These are phyloP conservation scores for Lochmaea capreae DNA, from an alignment of 2,888 invertebrate species.

Conservation along the genomic window DNA sequence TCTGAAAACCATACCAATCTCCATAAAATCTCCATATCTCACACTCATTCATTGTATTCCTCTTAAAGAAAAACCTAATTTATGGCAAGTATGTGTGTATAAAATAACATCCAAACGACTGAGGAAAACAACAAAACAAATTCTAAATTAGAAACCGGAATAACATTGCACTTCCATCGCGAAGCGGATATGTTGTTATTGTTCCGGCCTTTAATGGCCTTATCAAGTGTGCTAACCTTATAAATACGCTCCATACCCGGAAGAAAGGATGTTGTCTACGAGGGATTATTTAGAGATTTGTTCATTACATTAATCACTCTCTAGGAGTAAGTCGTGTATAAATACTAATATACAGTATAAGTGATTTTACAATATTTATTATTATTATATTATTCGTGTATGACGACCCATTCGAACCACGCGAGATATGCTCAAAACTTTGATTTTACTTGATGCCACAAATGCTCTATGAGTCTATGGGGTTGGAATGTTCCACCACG, in stretches of 20 bases:
- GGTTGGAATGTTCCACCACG: too few relatives aligned
- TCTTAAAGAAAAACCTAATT: conserved; percentile 35
- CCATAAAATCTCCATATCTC: conserved; percentile 36
- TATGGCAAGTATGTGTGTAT: conserved; percentile 33
- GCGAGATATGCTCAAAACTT: too few relatives aligned
- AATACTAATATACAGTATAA: too few relatives aligned
- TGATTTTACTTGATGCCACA: too few relatives aligned
- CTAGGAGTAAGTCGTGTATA: too few relatives aligned
- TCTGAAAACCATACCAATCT: conserved; percentile 5
- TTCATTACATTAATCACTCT: background rate
- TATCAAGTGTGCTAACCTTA: conserved; percentile 57
- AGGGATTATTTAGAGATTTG: background rate
- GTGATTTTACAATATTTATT: too few relatives aligned
- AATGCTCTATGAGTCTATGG: too few relatives aligned
- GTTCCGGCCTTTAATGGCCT: conserved; percentile 53
- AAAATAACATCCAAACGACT: conserved; percentile 33
- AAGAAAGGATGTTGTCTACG: conserved; percentile 25
- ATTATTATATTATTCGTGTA: too few relatives aligned
- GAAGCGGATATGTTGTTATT: conserved; percentile 59
- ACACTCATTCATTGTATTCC: conserved; percentile 22
- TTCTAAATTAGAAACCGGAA: conserved; percentile 47
- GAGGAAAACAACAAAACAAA: conserved; percentile 38
- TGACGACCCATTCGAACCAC: too few relatives aligned
- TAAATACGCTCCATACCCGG: conserved; percentile 47
- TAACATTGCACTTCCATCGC: conserved; percentile 56